Evolutionary conservation across 1,140 invertebrate genomes (phyloP), one percentile per base, ranked within the genome.

Genomic region (Bemisia tabaci): DNA sequence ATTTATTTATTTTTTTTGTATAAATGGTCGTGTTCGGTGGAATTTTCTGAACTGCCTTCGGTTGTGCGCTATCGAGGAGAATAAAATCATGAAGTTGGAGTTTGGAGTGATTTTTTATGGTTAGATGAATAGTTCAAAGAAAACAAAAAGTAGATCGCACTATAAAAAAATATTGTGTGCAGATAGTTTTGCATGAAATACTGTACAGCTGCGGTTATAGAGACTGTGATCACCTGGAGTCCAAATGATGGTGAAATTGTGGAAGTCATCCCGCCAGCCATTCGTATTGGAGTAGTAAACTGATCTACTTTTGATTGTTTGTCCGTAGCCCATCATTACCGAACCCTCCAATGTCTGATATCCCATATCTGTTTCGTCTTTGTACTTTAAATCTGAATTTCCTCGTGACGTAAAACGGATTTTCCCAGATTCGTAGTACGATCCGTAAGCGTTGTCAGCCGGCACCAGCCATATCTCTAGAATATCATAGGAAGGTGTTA

Each of bases 191-290:
- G 33, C 17, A 5, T 48, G 17, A 48, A n/a, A n/a, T n/a, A n/a
- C n/a, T n/a, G n/a, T 48, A 48, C 17, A 48, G 33, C 17, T 17
- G 33, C 17, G 33, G 5, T 17, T 48, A 48, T 48, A 17, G 33
- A 48, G 17, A 17, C 48, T 60, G 25, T 33, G 59, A 67, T 69
- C 75, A 82, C 82, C 79, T 72, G 80, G 81, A 62, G 76, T 79
- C 87, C 87, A 89, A 12, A 78, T 74, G 0, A 86, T 69, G 1
- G 77, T 77, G 69, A 84, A 88, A 0, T 77, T 73, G 65, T 87
- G 85, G 72, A 82, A 88, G n/a, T 81, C 77, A 62, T 82, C 75
- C 1, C 77, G 79, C 82, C 85, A 87, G 23, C 65, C 59, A 21
- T 66, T 60, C 0, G 65, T n/a, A 12, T 64, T 48, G 12, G 26